A percentile compares a stretch with the other conserved stretches of the same genome.
Evolutionary conservation across 1,140 invertebrate species (phyloP).

Genomic region (Hormaphis cornu): DNA sequence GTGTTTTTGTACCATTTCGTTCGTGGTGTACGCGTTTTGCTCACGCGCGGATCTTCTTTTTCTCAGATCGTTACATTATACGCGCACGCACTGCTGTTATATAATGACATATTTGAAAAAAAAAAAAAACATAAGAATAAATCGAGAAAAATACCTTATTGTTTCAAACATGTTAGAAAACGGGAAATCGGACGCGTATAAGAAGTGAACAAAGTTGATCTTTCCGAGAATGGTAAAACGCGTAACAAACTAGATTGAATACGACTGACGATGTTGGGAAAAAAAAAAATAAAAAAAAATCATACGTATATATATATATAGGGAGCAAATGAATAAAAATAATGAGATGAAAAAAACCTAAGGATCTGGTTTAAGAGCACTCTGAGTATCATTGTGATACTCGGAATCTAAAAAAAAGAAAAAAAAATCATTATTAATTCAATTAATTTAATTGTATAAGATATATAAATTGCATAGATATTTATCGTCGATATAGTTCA

Average conservation of each 20-base stretch:
- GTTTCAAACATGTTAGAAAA: constrained; percentile 4
- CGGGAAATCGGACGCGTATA: neutral
- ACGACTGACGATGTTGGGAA: neutral
- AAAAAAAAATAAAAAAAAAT: neutral
- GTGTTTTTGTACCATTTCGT: neutral
- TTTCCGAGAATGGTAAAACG: constrained; percentile 6
- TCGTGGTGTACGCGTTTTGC: neutral
- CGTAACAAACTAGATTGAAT: neutral
- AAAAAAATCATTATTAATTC: too few relatives aligned
- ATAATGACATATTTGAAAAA: neutral
- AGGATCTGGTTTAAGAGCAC: too few relatives aligned
- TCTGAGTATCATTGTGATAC: too few relatives aligned
- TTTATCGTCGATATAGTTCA: too few relatives aligned
- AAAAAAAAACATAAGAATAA: neutral
- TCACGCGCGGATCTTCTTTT: neutral
- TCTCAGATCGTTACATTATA: neutral
- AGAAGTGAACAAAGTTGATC: constrained; percentile 9
- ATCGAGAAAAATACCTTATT: neutral
- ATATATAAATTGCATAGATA: too few relatives aligned
- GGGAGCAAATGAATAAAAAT: too few relatives aligned
- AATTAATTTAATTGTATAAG: too few relatives aligned
- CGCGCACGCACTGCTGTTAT: neutral
- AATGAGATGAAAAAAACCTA: neutral
- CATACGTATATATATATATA: too few relatives aligned
- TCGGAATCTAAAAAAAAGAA: too few relatives aligned